Conservation (phyloP, 2,797 vertebrate genomes). For the Manis pentadactyla region DNA sequence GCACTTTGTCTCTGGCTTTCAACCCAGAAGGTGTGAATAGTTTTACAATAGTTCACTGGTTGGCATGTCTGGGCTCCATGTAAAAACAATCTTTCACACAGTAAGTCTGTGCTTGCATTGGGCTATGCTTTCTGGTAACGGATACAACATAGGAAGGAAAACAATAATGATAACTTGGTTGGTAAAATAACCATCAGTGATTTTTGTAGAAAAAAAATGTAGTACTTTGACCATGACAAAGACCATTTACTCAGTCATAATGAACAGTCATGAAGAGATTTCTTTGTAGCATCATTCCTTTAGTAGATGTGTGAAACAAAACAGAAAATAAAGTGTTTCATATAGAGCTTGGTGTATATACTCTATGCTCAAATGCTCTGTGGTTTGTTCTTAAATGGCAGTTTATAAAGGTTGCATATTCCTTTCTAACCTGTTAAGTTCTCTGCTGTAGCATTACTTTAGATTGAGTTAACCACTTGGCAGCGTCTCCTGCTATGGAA, state of each 20-base stretch:
- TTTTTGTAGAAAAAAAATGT: neutral
- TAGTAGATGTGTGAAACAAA: neutral
- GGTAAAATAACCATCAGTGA: slow-evolving; percentile 17
- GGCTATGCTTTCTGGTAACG: neutral
- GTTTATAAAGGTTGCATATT: neutral
- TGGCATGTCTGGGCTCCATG: neutral
- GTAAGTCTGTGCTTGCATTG: neutral
- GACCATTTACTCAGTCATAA: slow-evolving; percentile 5
- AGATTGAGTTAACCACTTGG: neutral
- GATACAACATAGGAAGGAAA: neutral
- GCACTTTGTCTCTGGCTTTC: neutral
- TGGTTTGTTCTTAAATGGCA: slow-evolving; percentile 7
- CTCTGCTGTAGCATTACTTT: neutral
- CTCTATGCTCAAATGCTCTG: neutral
- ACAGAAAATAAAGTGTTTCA: neutral
- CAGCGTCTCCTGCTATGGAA: neutral
- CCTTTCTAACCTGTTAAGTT: neutral
- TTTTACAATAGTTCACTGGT: slow-evolving; percentile 7
- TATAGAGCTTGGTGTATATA: neutral
- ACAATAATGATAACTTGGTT: neutral
- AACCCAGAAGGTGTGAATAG: slow-evolving; percentile 28
- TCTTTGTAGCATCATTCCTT: neutral
- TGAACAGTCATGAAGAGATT: neutral
- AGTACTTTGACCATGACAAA: neutral
- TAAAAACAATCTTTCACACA: slow-evolving; percentile 22